A percentile compares a stretch with the other conserved stretches of the same genome.
These are phyloP conservation scores for Tetramorium bicarinatum DNA, from an alignment of 2,888 invertebrate species.

Conservation along the genomic window DNA sequence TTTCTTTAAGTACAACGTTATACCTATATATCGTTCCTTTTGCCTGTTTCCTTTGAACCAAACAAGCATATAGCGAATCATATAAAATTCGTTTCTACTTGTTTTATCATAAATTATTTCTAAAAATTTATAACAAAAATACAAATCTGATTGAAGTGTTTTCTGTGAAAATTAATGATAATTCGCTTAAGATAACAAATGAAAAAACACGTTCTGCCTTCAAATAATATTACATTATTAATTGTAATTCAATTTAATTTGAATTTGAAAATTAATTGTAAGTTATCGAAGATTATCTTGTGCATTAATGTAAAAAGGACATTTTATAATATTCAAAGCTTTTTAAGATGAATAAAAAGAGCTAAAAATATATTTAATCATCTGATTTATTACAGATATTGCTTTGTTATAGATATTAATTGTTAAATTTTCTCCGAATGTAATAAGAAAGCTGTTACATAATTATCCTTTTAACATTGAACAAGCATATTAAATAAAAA, in stretches of 20 bases:
- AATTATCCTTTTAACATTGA: neutral
- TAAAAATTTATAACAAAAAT: neutral
- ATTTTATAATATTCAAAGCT: conserved; percentile 54
- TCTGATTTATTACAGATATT: conserved; percentile 51
- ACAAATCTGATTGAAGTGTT: neutral
- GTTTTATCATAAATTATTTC: conserved; percentile 4
- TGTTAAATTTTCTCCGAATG: neutral
- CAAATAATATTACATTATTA: conserved; percentile 53
- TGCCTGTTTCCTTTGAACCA: neutral
- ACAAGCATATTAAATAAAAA: neutral
- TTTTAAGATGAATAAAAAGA: conserved; percentile 56
- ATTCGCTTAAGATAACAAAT: neutral
- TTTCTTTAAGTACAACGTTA: conserved; percentile 25
- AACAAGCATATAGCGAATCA: neutral
- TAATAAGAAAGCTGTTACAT: neutral
- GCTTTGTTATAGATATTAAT: conserved; percentile 8
- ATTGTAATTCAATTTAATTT: no score
- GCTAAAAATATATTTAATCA: conserved; percentile 35
- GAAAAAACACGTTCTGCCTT: conserved; percentile 37
- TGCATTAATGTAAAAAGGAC: conserved; percentile 59
- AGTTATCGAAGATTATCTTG: neutral
- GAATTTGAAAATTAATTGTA: no score
- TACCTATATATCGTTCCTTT: neutral
- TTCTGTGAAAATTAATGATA: neutral
- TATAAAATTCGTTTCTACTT: neutral